A percentile compares a stretch with the other conserved stretches of the same genome.
Conservation (phyloP, 2,797 vertebrate species). For the Loris lydekkerianus region DNA sequence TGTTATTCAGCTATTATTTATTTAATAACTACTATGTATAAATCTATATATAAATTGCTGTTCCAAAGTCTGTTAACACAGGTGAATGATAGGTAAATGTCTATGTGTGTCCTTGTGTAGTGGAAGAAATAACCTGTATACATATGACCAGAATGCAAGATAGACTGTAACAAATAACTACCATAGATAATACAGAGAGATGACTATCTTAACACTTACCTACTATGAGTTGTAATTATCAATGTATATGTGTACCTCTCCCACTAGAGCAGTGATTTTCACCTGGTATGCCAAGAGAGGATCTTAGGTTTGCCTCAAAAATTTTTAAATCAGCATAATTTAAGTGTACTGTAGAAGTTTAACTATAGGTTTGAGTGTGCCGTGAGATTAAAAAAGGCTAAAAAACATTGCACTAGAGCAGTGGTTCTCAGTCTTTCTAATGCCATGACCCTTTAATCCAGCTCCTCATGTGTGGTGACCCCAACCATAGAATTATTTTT, state of each 20-base stretch:
- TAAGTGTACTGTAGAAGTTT: too few species aligned
- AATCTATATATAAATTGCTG: not conserved
- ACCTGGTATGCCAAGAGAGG: too few species aligned
- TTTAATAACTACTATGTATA: constrained; percentile 35
- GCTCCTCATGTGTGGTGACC: too few species aligned
- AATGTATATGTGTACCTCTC: not conserved
- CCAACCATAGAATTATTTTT: too few species aligned
- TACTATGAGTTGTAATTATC: not conserved
- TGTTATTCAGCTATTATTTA: constrained; percentile 18
- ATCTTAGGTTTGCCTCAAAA: too few species aligned
- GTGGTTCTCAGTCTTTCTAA: too few species aligned
- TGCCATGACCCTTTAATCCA: too few species aligned
- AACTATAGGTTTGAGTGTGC: too few species aligned
- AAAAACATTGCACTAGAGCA: too few species aligned
- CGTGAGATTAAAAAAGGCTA: too few species aligned
- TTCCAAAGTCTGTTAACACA: constrained; percentile 34
- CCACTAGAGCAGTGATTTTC: not conserved
- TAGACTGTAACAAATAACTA: not conserved
- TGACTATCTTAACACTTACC: not conserved
- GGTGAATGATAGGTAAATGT: constrained; percentile 38
- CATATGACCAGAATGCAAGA: not conserved
- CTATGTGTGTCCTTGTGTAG: not conserved
- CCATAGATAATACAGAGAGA: not conserved
- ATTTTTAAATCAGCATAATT: too few species aligned
- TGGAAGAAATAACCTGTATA: not conserved